Base-by-base conservation (phyloP, 2,888 invertebrate species). In the Lasius platythorax region DNA sequence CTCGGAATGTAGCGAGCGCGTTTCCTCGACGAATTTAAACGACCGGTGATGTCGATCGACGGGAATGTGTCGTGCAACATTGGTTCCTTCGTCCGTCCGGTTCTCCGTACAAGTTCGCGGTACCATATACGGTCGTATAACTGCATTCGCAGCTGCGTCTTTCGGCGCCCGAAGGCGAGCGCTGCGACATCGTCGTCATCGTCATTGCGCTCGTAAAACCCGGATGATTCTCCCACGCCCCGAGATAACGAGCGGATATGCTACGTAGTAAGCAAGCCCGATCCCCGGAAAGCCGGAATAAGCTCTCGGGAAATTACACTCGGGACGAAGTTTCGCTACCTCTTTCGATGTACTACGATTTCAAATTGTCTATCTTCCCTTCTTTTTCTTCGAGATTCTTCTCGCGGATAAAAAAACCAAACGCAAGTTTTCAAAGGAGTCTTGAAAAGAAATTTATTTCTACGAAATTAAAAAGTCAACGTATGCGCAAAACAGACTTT, bases 151-250 rank as follows among this genome's bases (percentile, higher is more conserved):
- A 90, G 91, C 85, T 90, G 91, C 78, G 33, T 33, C 76, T 74
- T 56, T 53, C 30, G 37, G 23, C n/a, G 75, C 61, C 63, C 78
- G 75, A 61, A 61, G 79, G 79, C 86, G 81, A 83, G 46, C 46
- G 50, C 81, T 85, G 73, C 43, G 88, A 87, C 89, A 87, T 88
- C 89, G n/a, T 46, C 79, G 84, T 61, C 28, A 2, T 15, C 84
- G 87, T 89, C 83, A 83, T 85, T 79, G 86, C 67, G 68, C 89
- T 87, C 85, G 87, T 88, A 91, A 89, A 91, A 85, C 79, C 76
- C 76, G 83, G 82, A 53, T 78, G 85, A 90, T 87, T 90, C 89
- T 90, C 85, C 88, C 91, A 90, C 91, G 88, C 88, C 84, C 68
- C 28, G 72, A 58, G 82, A 83, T 86, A 84, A 84, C 61, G 81